Base-by-base conservation (phyloP, 2,888 invertebrate species). In the Nebria salina region DNA sequence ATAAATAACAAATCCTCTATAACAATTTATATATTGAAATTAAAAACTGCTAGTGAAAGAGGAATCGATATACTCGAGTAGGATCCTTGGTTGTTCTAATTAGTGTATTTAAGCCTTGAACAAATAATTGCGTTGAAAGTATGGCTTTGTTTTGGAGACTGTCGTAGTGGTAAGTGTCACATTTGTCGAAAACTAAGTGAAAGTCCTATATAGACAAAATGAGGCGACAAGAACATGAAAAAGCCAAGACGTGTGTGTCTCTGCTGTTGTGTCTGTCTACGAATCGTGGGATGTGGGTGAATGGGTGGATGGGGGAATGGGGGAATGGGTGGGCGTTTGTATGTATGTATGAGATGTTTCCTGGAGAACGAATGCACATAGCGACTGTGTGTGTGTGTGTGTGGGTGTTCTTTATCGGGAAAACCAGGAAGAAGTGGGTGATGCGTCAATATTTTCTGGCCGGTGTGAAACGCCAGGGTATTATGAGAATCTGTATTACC, bases 401-500 rank as follows among this genome's bases (percentile, higher is more conserved):
- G 34, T 34, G 34, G 1, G 34, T 34, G 34, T 54, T 54, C 54
- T 54, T 54, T 54, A 54, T 54, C 54, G 54, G 54, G 54, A 54
- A 54, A 54, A 54, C 11, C 54, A 54, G 54, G 54, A 54, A 54
- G 54, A 54, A 54, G 54, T 54, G 54, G 54, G 54, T 13, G 54
- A 54, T 54, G 54, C 54, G 54, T 54, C 54, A 54, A 54, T 54
- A 54, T 54, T 54, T 26, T 68, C 20, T 68, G 20, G n/a, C 68
- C 68, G 68, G 68, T 68, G 68, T 26, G 68, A 68, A 68, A 68
- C 68, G 26, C 20, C 68, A 20, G 54, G 41, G 73, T 41, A 73
- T 73, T 73, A 73, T 73, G 41, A 73, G 73, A 73, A 73, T 73
- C 73, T 73, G 73, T 73, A 73, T 73, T 73, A 73, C 73, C 73